Conservation (phyloP, 2,113 vertebrate genomes). For the Corythornis cristatus region DNA sequence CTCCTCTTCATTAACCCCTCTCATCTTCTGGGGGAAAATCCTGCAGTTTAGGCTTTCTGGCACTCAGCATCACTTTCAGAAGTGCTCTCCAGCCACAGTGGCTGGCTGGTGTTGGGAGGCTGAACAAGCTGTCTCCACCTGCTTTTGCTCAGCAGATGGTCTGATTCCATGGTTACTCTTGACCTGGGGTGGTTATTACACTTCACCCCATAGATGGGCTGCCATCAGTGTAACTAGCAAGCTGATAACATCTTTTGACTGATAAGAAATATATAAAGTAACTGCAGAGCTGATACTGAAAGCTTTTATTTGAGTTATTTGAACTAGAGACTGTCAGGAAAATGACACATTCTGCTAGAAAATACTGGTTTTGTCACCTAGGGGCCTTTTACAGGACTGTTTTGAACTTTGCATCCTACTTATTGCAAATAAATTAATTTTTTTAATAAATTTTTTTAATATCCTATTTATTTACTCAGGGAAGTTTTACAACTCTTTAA, state of each 20-base stretch:
- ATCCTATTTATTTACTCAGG: neutral
- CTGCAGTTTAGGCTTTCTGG: neutral
- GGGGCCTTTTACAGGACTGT: neutral
- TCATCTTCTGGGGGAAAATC: neutral
- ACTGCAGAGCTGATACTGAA: neutral
- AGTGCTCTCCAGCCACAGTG: neutral
- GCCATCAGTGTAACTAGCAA: neutral
- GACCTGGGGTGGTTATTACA: neutral
- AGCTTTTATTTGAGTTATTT: neutral
- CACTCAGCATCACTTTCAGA: neutral
- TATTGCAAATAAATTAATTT: neutral
- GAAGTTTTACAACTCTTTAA: neutral
- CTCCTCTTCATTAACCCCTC: neutral
- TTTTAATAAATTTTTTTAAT: no score
- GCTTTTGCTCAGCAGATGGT: neutral
- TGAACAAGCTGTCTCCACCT: neutral
- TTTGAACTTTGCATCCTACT: neutral
- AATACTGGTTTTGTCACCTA: neutral
- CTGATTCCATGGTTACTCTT: neutral
- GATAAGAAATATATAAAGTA: neutral
- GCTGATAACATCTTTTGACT: neutral
- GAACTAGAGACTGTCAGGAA: neutral
- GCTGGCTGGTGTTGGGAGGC: neutral
- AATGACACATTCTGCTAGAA: neutral
- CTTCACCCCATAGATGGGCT: neutral